Conservation (phyloP, 1,140 invertebrate genomes). For the Papilio aristodemus region DNA sequence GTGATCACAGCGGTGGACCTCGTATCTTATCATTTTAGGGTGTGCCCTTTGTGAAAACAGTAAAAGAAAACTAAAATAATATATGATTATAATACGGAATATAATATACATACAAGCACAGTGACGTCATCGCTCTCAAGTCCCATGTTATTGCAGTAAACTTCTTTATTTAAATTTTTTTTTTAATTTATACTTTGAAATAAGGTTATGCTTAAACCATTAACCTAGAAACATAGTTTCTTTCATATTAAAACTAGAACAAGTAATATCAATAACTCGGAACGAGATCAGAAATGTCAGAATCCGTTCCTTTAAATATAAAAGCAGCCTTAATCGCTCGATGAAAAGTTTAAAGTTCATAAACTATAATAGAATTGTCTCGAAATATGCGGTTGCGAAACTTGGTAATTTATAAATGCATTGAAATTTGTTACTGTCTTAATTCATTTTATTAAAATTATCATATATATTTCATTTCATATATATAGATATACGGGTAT, state of each 20-base stretch:
- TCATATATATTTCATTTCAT: no score
- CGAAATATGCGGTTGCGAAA: no score
- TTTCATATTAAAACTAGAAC: background rate
- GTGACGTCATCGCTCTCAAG: background rate
- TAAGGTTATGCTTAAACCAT: background rate
- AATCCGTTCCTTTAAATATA: no score
- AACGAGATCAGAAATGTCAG: no score
- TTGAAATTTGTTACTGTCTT: no score
- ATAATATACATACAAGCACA: background rate
- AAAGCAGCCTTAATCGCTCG: no score
- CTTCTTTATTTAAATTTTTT: background rate
- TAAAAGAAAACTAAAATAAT: background rate
- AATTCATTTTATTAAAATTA: no score
- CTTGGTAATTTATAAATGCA: no score
- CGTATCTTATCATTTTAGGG: conserved; percentile 8
- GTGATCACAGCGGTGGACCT: conserved; percentile 1
- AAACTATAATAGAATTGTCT: no score
- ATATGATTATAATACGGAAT: background rate
- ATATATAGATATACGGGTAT: no score
- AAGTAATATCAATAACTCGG: background rate
- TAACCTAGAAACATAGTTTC: background rate
- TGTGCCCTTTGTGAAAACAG: conserved; percentile 8
- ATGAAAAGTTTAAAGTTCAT: no score
- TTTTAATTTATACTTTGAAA: background rate
- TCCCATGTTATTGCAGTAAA: background rate